Evolutionary conservation across 1,140 invertebrate genomes (phyloP), one percentile per base, ranked within the genome.

Genomic region (Phocides pigmalion): DNA sequence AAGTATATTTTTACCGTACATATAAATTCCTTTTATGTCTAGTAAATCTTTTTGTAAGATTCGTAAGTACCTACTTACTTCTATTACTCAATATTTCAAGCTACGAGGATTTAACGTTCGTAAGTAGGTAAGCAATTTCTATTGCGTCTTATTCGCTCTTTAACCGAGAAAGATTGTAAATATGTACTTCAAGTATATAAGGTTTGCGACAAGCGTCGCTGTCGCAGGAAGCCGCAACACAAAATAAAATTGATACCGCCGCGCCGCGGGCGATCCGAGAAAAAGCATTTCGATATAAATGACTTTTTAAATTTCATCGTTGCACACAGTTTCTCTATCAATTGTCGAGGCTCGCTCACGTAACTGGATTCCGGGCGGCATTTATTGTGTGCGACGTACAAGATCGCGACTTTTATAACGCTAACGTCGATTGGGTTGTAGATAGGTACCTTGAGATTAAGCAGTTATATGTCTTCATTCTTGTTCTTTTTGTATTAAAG

Each of bases 291-390:
- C 81, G 82, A 90, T 86, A 89, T 87, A 91, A 91, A 91, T 91
- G 89, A 91, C 89, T 91, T 91, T 90, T 91, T 89, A 91, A 91
- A 91, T 91, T 91, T 91, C 85, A 91, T 91, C 89, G 87, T 88
- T 91, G 89, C 87, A 89, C 87, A 89, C 89, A 88, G 87, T 89
- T 89, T 87, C 87, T 89, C 85, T 87, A 89, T 89, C 89, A 91
- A 91, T 87, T 87, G 88, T 84, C 81, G 84, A 82, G 85, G 79
- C 83, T 85, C 79, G 82, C 71, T 80, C 69, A 72, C 81, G 84
- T 91, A 91, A 91, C 84, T 87, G 83, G 89, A 91, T 91, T 91
- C 84, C 70, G 76, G 76, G 72, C 81, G 78, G 81, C 87, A 84
- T 89, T 91, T 91, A 89, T 89, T 90, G 86, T 87, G 80, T 82